Evolutionary conservation across 2,888 invertebrate species (phyloP).

Genomic region (Oscheius onirici): DNA sequence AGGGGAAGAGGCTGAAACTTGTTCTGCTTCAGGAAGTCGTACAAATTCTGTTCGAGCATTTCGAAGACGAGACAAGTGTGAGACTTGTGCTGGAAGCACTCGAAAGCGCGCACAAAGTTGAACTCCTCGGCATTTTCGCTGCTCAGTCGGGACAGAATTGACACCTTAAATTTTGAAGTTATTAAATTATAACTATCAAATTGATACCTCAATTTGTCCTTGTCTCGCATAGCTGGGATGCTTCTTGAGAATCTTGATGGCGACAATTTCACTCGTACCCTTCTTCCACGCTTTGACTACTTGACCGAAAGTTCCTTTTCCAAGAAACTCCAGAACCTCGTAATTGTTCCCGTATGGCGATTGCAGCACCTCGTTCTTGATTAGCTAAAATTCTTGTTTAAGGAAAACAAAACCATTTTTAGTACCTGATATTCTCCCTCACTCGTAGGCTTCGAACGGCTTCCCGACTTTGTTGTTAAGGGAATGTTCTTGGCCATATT

Average conservation of each 20-base stretch:
- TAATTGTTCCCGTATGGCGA: slow-evolving; percentile 70
- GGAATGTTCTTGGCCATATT: slow-evolving; percentile 34
- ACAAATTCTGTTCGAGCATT: slow-evolving; percentile 99
- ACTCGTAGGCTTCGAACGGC: slow-evolving; percentile 54
- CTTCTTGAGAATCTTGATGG: slow-evolving; percentile 99
- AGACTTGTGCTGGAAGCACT: slow-evolving; percentile 95
- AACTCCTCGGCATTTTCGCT: slow-evolving; percentile 99
- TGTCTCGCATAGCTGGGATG: slow-evolving; percentile 99
- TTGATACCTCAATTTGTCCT: slow-evolving; percentile 94
- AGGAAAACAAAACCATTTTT: background rate
- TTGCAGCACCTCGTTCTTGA: slow-evolving; percentile 70
- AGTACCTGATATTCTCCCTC: slow-evolving; percentile 70
- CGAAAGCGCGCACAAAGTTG: slow-evolving; percentile 99
- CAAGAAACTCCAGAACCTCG: slow-evolving; percentile 85
- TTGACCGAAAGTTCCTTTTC: slow-evolving; percentile 96
- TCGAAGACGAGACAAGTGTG: slow-evolving; percentile 94
- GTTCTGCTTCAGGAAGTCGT: slow-evolving; percentile 99
- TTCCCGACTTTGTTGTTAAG: slow-evolving; percentile 36
- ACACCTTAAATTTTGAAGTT: slow-evolving; percentile 38
- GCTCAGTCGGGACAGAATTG: slow-evolving; percentile 75
- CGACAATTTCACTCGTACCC: slow-evolving; percentile 99
- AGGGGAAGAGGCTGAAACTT: slow-evolving; percentile 98
- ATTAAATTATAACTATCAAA: background rate
- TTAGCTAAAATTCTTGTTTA: slow-evolving; percentile 54
- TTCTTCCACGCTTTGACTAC: slow-evolving; percentile 99